phyloP scores from a whole-genome alignment of 2,797 vertebrate genomes.

The Pangasius macronema region DNA sequence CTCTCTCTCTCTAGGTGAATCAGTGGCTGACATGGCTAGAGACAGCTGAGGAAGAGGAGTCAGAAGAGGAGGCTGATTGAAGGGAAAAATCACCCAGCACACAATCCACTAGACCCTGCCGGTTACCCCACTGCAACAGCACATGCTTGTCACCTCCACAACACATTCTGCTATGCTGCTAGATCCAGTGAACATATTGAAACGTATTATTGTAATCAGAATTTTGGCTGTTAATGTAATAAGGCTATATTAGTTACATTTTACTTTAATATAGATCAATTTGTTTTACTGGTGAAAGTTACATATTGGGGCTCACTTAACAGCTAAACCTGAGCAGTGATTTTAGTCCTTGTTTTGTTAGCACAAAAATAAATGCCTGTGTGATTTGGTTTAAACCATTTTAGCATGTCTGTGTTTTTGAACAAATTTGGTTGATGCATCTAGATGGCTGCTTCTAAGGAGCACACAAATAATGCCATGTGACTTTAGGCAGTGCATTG shows the following conservation, averaged over 20 bases:
- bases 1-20: constrained; percentile 81
- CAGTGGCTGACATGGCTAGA: constrained; percentile 99
- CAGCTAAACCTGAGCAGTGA: constrained; percentile 28
- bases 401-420: constrained; percentile 19
- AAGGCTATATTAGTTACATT: constrained; percentile 17
- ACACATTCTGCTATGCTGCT: constrained; percentile 85
- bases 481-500: constrained; percentile 72
- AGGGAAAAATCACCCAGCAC: constrained; percentile 69
- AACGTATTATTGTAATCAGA: constrained; percentile 7
- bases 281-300: constrained; percentile 22
- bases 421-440: constrained; percentile 24
- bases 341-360: constrained; percentile 29
- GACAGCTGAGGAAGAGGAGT: constrained; percentile 98
- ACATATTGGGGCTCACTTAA: constrained; percentile 12
- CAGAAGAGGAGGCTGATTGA: constrained; percentile 96
- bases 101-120: constrained; percentile 51
- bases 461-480: constrained; percentile 16
- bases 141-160: constrained; percentile 69
- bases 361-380: constrained; percentile 14
- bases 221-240: not conserved
- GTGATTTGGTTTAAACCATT: constrained; percentile 18
- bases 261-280: constrained; percentile 36
- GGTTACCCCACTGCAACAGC: constrained; percentile 32
- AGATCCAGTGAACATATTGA: constrained; percentile 43
- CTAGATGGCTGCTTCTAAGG: constrained; percentile 8